Evolutionary conservation across 2,888 invertebrate genomes (phyloP), one percentile per base, ranked within the genome.

Genomic region (Ptilodon capucinus): DNA sequence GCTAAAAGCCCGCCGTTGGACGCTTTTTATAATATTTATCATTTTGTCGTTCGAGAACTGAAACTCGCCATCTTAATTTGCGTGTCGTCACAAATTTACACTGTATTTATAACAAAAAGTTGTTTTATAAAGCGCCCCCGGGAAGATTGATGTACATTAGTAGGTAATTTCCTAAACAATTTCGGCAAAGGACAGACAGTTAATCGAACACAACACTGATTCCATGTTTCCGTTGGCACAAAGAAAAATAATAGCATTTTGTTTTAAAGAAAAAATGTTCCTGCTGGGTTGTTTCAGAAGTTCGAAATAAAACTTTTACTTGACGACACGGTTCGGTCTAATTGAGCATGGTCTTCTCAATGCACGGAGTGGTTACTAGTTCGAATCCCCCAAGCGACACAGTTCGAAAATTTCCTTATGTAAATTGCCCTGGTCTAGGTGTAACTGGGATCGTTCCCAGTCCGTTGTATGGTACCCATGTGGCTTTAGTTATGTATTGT

Each of bases 71-170:
- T 74, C 77, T 76, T 84, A 79, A 84, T 82, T 84, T 79, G 75
- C 70, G 75, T 75, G 74, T 59, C 66, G 72, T 75, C 76, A 79
- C 80, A 80, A 83, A 82, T 83, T n/a, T 81, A 78, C 69, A 70
- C 69, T 74, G 60, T 74, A 78, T 75, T 77, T 74, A 58, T 67
- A 57, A 50, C 56, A 71, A 64, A 75, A 79, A 79, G 71, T 72
- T 74, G 68, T 71, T 77, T 68, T 74, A 77, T 74, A 76, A 79
- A 80, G 69, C 68, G 72, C 68, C 67, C 60, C 55, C 47, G 60
- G 69, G 67, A 79, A 80, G 84, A 84, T 84, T 79, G 81, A 83
- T 84, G 79, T 79, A 77, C 74, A 79, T 84, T 81, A 79, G 71
- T 62, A 70, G 71, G 64, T 76, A 78, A 81, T 81, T 81, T 78